Conservation (phyloP, 1,140 invertebrate genomes). For the Tetranychus urticae region DNA sequence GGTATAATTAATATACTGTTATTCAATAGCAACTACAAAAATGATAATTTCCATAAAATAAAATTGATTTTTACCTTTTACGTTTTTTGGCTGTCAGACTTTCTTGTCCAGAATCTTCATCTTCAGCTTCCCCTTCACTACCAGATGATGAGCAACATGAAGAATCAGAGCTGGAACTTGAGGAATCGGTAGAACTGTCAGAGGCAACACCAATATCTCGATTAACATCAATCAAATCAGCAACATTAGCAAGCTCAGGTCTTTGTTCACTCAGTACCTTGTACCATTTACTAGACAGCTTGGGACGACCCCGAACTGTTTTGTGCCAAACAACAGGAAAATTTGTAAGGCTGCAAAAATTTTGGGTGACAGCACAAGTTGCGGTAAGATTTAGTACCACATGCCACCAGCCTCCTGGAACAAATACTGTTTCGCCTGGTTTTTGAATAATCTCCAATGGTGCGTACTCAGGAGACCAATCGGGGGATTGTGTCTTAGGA, state of each 20-base stretch:
- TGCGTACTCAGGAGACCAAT: constrained; percentile 73
- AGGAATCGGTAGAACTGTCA: constrained; percentile 73
- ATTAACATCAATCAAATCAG: constrained; percentile 60
- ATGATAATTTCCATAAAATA: not conserved
- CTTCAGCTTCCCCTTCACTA: constrained; percentile 8
- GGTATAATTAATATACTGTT: no score
- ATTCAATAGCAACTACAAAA: no score
- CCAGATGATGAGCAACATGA: constrained; percentile 17
- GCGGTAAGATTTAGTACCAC: constrained; percentile 88
- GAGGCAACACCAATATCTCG: constrained; percentile 72
- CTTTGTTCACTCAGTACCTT: constrained; percentile 42
- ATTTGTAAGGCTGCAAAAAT: constrained; percentile 85
- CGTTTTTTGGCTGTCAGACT: constrained; percentile 65
- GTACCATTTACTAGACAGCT: constrained; percentile 68
- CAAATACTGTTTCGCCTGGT: constrained; percentile 93
- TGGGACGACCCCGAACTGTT: constrained; percentile 78
- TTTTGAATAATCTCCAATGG: constrained; percentile 88
- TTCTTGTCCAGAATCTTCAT: constrained; percentile 40
- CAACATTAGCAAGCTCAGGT: constrained; percentile 54
- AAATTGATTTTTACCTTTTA: constrained; percentile 23
- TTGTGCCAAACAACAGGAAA: constrained; percentile 90
- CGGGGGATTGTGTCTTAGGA: constrained; percentile 62
- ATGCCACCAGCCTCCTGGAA: constrained; percentile 96
- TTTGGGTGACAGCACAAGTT: constrained; percentile 92
- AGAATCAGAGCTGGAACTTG: constrained; percentile 39